Conservation (phyloP, 1,140 invertebrate genomes). For the Tetragnatha versicolor region DNA sequence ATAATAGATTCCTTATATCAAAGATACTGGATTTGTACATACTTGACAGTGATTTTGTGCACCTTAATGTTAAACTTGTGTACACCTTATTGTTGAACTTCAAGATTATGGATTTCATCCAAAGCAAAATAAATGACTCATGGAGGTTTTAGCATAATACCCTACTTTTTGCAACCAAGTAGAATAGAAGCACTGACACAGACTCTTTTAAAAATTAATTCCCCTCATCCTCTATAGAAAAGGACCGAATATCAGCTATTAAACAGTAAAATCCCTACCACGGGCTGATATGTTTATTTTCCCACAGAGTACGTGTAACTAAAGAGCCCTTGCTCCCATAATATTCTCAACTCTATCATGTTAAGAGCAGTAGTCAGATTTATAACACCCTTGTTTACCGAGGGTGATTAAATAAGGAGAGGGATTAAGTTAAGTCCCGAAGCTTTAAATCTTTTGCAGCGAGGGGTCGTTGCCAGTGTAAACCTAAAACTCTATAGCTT, state of each 20-base stretch:
- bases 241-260: neutral
- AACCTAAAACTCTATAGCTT: neutral
- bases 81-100: neutral
- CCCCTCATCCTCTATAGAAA: neutral
- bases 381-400: constrained; percentile 1
- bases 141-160: neutral
- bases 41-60: neutral
- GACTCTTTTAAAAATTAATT: constrained; percentile 5
- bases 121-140: neutral
- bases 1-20: too few relatives aligned
- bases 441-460: neutral
- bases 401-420: constrained; percentile 17
- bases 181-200: neutral
- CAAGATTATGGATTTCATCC: neutral
- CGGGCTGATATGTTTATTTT: neutral
- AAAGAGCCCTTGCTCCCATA: neutral
- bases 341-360: constrained; percentile 14
- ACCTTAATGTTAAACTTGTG: neutral
- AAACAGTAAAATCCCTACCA: constrained; percentile 2
- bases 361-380: constrained; percentile 16
- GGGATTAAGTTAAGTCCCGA: constrained; percentile 15
- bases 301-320: neutral
- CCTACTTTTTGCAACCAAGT: neutral
- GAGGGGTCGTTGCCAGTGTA: neutral
- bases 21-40: too few relatives aligned